A percentile compares a stretch with the other conserved stretches of the same genome.
These are phyloP conservation scores for Amiota minor DNA, from an alignment of 2,888 invertebrate species.

Conservation along the genomic window DNA sequence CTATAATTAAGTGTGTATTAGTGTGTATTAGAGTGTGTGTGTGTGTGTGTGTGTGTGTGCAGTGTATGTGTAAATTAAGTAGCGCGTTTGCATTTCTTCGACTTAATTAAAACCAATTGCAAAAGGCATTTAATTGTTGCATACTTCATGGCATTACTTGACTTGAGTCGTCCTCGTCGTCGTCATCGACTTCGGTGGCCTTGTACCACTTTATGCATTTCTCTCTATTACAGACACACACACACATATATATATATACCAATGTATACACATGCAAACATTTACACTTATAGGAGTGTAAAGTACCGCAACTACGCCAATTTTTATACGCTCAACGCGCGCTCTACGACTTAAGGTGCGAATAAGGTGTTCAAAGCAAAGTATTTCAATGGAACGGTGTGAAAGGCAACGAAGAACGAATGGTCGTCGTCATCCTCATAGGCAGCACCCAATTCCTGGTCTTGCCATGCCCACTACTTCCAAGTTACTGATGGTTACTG, in stretches of 20 bases:
- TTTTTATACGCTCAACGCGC: constrained; percentile 27
- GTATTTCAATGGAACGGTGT: too few relatives aligned
- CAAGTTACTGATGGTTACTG: neutral
- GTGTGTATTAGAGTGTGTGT: neutral
- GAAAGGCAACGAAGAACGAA: constrained; percentile 19
- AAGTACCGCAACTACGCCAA: constrained; percentile 16
- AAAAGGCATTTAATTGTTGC: constrained; percentile 42
- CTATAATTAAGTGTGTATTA: too few relatives aligned
- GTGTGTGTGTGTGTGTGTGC: neutral
- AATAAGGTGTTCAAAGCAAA: constrained; percentile 5
- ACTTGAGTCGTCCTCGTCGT: neutral
- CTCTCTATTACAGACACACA: neutral
- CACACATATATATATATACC: too few relatives aligned
- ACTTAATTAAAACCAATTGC: constrained; percentile 32
- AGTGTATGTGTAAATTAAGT: constrained; percentile 17
- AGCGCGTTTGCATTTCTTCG: constrained; percentile 21
- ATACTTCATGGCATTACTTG: constrained; percentile 23
- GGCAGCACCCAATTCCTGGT: neutral
- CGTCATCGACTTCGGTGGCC: constrained; percentile 3
- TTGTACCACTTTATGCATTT: constrained; percentile 19
- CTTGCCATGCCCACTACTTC: neutral
- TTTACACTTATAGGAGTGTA: neutral
- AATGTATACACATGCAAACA: neutral
- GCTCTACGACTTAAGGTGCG: constrained; percentile 29
- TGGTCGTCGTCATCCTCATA: constrained; percentile 32